phyloP scores from a whole-genome alignment of 2,113 vertebrate genomes.

The Lipotes vexillifer region DNA sequence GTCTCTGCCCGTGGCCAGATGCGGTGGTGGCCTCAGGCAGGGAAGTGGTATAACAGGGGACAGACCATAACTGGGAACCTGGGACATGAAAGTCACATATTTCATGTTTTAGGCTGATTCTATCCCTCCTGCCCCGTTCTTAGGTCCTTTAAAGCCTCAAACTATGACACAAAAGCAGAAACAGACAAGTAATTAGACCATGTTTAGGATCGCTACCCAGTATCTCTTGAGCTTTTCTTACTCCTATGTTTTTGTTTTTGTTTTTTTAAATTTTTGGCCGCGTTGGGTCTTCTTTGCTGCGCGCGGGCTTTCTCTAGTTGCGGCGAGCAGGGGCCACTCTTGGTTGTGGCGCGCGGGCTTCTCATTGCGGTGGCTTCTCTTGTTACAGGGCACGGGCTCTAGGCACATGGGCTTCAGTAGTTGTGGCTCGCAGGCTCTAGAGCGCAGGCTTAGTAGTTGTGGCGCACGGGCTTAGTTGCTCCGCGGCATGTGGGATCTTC shows the following conservation, averaged over 20 bases:
- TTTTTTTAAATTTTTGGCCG: not conserved
- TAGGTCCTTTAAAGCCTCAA: not conserved
- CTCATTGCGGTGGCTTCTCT: too few relatives aligned
- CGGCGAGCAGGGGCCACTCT: too few relatives aligned
- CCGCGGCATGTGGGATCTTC: too few relatives aligned
- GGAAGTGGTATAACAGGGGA: too few relatives aligned
- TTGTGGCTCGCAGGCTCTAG: too few relatives aligned
- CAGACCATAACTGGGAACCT: not conserved
- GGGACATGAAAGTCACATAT: not conserved
- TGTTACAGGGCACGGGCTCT: too few relatives aligned
- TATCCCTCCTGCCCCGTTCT: not conserved
- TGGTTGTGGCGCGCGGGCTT: too few relatives aligned
- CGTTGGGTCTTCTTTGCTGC: too few relatives aligned
- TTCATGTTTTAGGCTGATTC: not conserved
- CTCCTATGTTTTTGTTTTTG: conserved; percentile 31
- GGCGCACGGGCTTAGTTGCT: too few relatives aligned
- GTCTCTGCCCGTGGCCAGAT: not conserved
- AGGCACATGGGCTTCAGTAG: too few relatives aligned
- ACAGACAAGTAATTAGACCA: not conserved
- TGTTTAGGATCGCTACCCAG: not conserved
- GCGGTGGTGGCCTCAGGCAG: not conserved
- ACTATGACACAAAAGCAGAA: not conserved
- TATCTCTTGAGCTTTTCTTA: not conserved
- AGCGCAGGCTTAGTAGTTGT: too few relatives aligned
- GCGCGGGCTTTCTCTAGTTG: too few relatives aligned